Percentiles rank a stretch among this genome's conserved stretches.
These are phyloP conservation scores for Nebria salina DNA, from an alignment of 2,888 invertebrate species.

Conservation along the genomic window DNA sequence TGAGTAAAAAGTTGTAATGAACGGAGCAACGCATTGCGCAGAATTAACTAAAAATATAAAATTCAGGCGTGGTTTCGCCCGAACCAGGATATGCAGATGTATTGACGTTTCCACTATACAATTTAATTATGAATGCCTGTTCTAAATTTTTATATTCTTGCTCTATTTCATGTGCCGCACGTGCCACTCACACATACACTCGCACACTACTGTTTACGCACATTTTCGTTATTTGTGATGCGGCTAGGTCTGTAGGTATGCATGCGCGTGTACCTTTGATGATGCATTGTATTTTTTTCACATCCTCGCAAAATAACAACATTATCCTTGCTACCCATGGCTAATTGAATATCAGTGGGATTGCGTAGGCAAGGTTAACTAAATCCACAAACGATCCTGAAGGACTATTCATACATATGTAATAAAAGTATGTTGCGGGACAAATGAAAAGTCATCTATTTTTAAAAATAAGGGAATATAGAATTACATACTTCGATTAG, in stretches of 20 bases:
- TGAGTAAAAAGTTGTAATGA: conserved; percentile 45
- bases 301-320: background rate
- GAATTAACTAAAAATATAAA: conserved; percentile 63
- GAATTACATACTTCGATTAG: too few relatives aligned
- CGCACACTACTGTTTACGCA: conserved; percentile 2
- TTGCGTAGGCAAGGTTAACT: background rate
- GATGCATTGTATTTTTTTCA: conserved; percentile 8
- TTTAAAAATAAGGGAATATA: too few relatives aligned
- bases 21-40: conserved; percentile 58
- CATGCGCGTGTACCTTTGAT: background rate
- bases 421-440: too few relatives aligned
- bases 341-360: background rate
- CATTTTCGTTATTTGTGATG: background rate
- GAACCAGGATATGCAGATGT: conserved; percentile 58
- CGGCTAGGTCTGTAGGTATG: background rate
- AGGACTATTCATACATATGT: too few relatives aligned
- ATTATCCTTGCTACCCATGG: background rate
- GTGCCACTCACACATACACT: conserved; percentile 7
- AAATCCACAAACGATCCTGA: background rate
- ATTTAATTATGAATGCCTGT: conserved; percentile 61
- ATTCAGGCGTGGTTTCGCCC: conserved; percentile 62
- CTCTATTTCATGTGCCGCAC: conserved; percentile 29
- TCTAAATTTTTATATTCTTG: conserved; percentile 46
- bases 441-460: too few relatives aligned
- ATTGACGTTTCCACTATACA: conserved; percentile 64